These are phyloP conservation scores for Onthophagus taurus DNA, from an alignment of 1,140 invertebrate genomes.

Conservation along the genomic window DNA sequence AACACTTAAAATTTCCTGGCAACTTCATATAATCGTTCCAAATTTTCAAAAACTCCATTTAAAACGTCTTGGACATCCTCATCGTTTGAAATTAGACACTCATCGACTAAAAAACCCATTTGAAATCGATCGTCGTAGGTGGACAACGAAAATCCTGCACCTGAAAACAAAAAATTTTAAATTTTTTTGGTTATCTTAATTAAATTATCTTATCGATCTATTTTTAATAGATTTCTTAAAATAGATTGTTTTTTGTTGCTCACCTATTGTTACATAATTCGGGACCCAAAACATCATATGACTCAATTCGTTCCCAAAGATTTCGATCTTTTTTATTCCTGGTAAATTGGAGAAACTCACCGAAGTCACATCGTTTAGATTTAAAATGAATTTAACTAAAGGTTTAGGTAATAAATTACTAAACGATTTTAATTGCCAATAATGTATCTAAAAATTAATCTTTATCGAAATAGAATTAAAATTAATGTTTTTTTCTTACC, in stretches of 20 bases:
- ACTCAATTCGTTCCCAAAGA: background rate
- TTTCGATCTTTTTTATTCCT: background rate
- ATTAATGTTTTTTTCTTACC: too few relatives aligned
- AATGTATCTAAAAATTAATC: background rate
- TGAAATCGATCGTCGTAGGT: background rate
- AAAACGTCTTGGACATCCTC: background rate
- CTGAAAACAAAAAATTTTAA: background rate
- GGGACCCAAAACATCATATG: background rate
- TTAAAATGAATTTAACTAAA: background rate
- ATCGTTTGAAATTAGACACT: background rate
- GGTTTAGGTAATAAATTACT: background rate
- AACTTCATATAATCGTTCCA: too few relatives aligned
- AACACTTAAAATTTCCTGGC: too few relatives aligned
- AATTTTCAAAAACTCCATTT: background rate
- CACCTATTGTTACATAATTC: background rate
- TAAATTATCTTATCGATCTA: too few relatives aligned
- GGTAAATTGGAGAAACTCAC: background rate
- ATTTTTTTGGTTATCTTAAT: too few relatives aligned
- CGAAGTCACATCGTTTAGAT: background rate
- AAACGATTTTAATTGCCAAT: background rate
- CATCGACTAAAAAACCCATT: background rate
- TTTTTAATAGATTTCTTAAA: too few relatives aligned
- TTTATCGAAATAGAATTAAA: background rate
- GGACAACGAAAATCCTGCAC: background rate
- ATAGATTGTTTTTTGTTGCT: too few relatives aligned